A percentile compares a stretch with the other conserved stretches of the same genome.
Evolutionary conservation across 1,140 invertebrate genomes (phyloP).

Genomic region (Dinoponera quadriceps): DNA sequence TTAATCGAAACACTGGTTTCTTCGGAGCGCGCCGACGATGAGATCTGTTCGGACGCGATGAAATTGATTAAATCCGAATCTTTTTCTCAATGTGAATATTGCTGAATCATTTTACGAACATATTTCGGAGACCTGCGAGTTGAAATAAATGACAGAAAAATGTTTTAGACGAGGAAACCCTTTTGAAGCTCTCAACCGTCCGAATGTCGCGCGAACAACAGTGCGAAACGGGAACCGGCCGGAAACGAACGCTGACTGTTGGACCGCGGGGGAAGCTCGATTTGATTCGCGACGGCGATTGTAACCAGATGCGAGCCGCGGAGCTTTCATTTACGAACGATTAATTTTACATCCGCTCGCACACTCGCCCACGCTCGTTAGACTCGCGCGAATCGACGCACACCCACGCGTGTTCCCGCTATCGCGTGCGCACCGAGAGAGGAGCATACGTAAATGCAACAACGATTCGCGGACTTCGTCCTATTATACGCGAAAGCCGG

Average conservation of each 20-base stretch:
- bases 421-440: background rate
- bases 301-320: constrained; percentile 23
- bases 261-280: background rate
- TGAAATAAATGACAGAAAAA: too few relatives aligned
- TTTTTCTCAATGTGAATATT: too few relatives aligned
- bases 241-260: background rate
- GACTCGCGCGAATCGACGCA: constrained; percentile 56
- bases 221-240: background rate
- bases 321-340: constrained; percentile 65
- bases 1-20: too few relatives aligned
- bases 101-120: too few relatives aligned
- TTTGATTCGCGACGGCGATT: constrained; percentile 39
- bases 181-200: too few relatives aligned
- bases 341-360: constrained; percentile 67
- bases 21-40: too few relatives aligned
- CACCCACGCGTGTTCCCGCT: constrained; percentile 51
- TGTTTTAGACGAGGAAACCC: too few relatives aligned
- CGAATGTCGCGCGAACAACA: background rate
- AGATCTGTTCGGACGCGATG: too few relatives aligned
- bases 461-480: constrained; percentile 61
- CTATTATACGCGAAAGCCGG: constrained; percentile 44
- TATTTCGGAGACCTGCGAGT: too few relatives aligned
- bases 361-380: constrained; percentile 48
- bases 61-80: too few relatives aligned
- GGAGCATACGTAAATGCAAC: constrained; percentile 61